Evolutionary conservation across 2,797 vertebrate genomes (phyloP).

Genomic region (Poecilia wingei): DNA sequence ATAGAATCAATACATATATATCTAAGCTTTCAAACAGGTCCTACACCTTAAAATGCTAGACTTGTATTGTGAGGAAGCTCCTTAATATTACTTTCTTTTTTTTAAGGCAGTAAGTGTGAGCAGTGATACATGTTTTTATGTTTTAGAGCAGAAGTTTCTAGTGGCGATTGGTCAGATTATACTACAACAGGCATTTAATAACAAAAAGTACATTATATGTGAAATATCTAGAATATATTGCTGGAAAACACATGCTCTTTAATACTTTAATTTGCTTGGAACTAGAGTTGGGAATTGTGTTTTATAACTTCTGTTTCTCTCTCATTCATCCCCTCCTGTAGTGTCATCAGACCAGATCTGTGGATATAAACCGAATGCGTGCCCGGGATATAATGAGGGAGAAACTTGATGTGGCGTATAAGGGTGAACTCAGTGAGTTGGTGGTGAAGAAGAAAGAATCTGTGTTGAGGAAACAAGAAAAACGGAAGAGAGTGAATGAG

Average conservation of each 20-base stretch:
- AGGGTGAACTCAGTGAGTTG: conserved; percentile 87
- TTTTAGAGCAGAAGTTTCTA: not conserved
- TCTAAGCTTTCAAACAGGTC: not conserved
- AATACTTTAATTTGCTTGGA: not conserved
- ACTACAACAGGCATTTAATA: not conserved
- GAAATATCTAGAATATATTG: not conserved
- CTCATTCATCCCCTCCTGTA: conserved; percentile 55
- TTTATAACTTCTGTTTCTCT: conserved; percentile 7
- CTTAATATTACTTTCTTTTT: too few species aligned
- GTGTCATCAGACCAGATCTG: conserved; percentile 96
- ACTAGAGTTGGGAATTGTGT: not conserved
- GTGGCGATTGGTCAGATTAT: not conserved
- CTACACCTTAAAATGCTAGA: not conserved
- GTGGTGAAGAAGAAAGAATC: conserved; percentile 79
- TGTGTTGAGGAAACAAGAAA: conserved; percentile 86
- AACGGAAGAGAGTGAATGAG: conserved; percentile 85
- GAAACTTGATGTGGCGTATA: conserved; percentile 89
- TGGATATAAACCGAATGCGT: conserved; percentile 88
- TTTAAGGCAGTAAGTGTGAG: not conserved
- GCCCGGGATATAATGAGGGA: conserved; percentile 89
- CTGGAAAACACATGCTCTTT: not conserved
- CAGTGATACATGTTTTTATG: not conserved
- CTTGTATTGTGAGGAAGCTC: not conserved
- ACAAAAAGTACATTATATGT: not conserved
- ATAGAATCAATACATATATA: not conserved